These are phyloP conservation scores for Equus przewalskii DNA, from an alignment of 2,113 vertebrate species.

Conservation along the genomic window DNA sequence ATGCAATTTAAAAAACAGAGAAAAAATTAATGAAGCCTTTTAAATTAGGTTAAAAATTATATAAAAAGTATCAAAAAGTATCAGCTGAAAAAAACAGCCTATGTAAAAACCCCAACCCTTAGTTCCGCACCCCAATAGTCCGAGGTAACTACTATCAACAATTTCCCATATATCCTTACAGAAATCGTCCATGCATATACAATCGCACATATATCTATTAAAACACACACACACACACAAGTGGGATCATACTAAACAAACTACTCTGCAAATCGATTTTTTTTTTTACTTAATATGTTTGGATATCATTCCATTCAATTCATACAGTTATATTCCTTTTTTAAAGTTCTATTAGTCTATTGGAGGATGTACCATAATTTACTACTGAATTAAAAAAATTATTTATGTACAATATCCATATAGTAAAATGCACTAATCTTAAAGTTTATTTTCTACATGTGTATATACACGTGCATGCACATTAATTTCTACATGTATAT, in stretches of 20 bases:
- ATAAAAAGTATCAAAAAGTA: conserved; percentile 2
- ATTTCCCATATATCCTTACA: background rate
- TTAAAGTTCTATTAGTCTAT: background rate
- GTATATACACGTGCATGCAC: background rate
- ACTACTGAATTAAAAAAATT: background rate
- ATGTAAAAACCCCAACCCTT: background rate
- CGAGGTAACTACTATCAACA: background rate
- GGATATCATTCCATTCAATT: background rate
- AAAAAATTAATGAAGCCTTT: background rate
- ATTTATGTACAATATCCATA: background rate
- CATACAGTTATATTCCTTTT: conserved; percentile 30
- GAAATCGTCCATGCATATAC: background rate
- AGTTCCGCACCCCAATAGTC: background rate
- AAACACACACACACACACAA: background rate
- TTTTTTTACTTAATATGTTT: conserved; percentile 3
- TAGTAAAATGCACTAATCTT: background rate
- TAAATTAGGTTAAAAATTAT: conserved; percentile 38
- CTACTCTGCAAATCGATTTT: background rate
- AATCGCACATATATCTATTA: background rate
- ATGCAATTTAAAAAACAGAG: background rate
- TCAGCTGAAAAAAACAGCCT: background rate
- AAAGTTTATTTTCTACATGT: background rate
- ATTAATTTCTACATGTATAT: background rate
- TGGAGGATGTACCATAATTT: background rate
- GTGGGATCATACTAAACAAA: background rate